Base-by-base conservation (phyloP, 2,797 vertebrate species). In the Delichon dasypus region DNA sequence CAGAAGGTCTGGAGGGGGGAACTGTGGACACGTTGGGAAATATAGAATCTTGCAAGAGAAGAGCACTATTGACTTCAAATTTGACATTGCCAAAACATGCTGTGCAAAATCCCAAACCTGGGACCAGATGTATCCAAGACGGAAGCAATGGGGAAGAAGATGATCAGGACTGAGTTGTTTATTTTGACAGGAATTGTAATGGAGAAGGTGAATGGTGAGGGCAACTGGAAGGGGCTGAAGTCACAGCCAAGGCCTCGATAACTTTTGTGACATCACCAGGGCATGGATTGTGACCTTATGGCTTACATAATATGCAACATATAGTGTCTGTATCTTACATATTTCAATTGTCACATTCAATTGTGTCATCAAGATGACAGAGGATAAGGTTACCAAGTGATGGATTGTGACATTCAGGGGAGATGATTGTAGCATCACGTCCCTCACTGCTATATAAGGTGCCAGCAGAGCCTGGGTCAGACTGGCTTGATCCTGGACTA, bases 401-500 rank as follows among this genome's bases (percentile, higher is more conserved):
- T 47, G 18, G 34, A 47, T 55, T 55, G 22, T 85, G 60, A 66
- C 26, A 6, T 25, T 16, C 14, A 2, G 8, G 2, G 7, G 8
- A 3, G 6, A 25, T 10, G 23, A 44, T 5, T 44, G 40, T 17
- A 18, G 45, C 14, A 9, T 47, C 26, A 16, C 0, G 0, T 22
- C 30, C n/a, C 26, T 45, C 8, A 3, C 22, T 57, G 48, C 22
- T 74, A 4, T 16, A 50, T 51, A 8, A 21, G 30, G 4, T 2
- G 7, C 9, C 7, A 9, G 21, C 54, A 72, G 22, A n/a, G 19
- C 22, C 34, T 47, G 30, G n/a, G 2, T 34, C 21, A 57, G 42
- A 19, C 29, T 71, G 29, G 11, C 29, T 85, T 19, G 11, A 29
- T 48, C 44, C n/a, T 23, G n/a, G 14, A 32, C 32, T 65, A 9